A percentile compares a stretch with the other conserved stretches of the same genome.
These are phyloP conservation scores for Dendrolimus punctatus DNA, from an alignment of 1,140 invertebrate genomes.

Conservation along the genomic window DNA sequence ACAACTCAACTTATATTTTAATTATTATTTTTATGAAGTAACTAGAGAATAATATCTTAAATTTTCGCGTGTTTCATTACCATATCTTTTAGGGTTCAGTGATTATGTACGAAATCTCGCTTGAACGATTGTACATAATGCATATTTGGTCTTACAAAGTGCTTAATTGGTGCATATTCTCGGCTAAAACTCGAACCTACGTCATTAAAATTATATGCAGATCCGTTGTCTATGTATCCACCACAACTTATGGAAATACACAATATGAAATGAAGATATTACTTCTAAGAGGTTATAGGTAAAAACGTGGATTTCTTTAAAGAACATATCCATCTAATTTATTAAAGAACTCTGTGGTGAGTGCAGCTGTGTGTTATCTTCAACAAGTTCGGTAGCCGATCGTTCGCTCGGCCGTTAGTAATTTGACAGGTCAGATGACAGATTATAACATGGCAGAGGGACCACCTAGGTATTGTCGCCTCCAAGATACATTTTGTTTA, in stretches of 20 bases:
- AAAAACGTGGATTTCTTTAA: constrained; percentile 2
- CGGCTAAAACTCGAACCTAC: no score
- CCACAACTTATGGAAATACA: no score
- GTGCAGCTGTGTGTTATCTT: constrained; percentile 51
- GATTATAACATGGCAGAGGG: constrained; percentile 50
- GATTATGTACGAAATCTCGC: no score
- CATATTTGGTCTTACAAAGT: no score
- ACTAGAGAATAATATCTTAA: no score
- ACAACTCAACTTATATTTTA: no score
- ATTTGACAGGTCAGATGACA: constrained; percentile 70
- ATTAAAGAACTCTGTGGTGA: constrained; percentile 19
- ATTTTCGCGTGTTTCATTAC: no score
- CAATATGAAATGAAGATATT: not conserved
- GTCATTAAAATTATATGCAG: no score
- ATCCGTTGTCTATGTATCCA: no score
- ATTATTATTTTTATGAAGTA: no score
- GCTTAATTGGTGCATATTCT: no score
- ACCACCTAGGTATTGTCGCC: constrained; percentile 60
- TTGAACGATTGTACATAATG: no score
- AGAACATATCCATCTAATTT: not conserved
- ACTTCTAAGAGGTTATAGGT: constrained; percentile 6
- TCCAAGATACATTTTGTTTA: constrained; percentile 57
- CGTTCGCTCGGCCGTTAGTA: constrained; percentile 65
- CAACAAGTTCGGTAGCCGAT: constrained; percentile 66
- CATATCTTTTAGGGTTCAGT: not conserved